Evolutionary conservation across 2,888 invertebrate genomes (phyloP), one percentile per base, ranked within the genome.

Genomic region (Oligia latruncula): DNA sequence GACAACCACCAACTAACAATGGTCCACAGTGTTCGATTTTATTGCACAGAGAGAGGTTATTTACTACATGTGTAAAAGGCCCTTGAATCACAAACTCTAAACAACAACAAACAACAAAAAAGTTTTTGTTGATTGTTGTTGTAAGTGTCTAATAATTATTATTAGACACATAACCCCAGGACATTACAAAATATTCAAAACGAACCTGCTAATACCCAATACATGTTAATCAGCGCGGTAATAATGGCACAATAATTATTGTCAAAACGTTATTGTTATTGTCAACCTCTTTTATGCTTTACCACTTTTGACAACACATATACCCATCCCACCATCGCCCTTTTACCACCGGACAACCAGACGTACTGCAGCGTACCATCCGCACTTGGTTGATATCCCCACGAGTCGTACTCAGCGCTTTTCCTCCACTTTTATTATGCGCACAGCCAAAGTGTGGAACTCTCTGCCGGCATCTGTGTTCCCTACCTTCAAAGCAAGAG

Each of bases 131-230:
- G 29, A 29, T 29, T 29, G 29, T 29, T 29, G 29, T 29, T 29
- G 29, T 29, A 29, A 1, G 29, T 29, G 29, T 29, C 29, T 29
- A 29, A 40, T 62, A n/a, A 29, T 17, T 55, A 23, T 68, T 60
- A 81, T 55, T 62, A 67, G 20, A 40, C 15, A 58, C 43, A 1
- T 15, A 52, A 23, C 15, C 35, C 17, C 64, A 64, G 35, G 17
- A 65, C 23, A 65, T 74, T 35, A 55, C 3, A 49, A 75, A 20
- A 73, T 67, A 64, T 60, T 58, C 35, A 46, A 40, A 64, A 46
- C 60, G 20, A 68, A 64, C 4, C 40, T 15, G 17, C 29, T 74
- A 58, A 81, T 60, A 20, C 9, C 43, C 6, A 66, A 60, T 72
- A 73, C 15, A 46, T 60, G 20, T 35, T 64, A 49, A 73, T 66